Conservation (phyloP, 2,888 invertebrate genomes). For the Minunthozetes semirufus region DNA sequence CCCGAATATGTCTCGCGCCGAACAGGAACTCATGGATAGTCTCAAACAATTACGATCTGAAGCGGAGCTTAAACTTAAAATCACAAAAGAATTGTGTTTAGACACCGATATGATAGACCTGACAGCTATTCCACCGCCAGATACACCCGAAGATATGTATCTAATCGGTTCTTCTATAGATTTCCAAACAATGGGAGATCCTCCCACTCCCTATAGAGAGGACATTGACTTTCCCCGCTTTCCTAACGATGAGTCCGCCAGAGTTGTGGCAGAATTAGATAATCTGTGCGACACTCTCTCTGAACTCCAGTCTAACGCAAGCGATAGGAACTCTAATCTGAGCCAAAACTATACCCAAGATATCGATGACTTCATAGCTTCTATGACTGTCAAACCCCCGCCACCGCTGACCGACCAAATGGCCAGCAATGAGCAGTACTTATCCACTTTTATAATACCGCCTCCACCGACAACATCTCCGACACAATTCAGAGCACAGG, state of each 20-base stretch:
- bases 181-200: background rate
- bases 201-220: conserved; percentile 13
- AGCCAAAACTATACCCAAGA: conserved; percentile 1
- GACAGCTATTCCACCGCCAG: conserved; percentile 76
- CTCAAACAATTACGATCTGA: conserved; percentile 47
- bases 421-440: conserved; percentile 52
- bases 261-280: conserved; percentile 39
- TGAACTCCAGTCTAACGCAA: conserved; percentile 24
- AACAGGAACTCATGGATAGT: conserved; percentile 46
- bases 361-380: conserved; percentile 61
- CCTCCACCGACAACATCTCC: conserved; percentile 56
- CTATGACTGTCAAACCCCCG: conserved; percentile 73
- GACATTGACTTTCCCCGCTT: background rate
- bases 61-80: conserved; percentile 46
- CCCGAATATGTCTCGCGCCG: conserved; percentile 42
- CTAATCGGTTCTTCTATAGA: background rate
- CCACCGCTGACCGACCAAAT: conserved; percentile 42
- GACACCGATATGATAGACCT: conserved; percentile 85
- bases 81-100: conserved; percentile 53
- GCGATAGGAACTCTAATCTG: background rate
- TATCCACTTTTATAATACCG: conserved; percentile 75
- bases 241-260: conserved; percentile 25
- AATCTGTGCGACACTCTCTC: conserved; percentile 35
- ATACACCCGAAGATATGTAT: conserved; percentile 56
- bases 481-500: conserved; percentile 38